Evolutionary conservation across 2,797 vertebrate genomes (phyloP), one percentile per base, ranked within the genome.

Genomic region (Apogon talboti): DNA sequence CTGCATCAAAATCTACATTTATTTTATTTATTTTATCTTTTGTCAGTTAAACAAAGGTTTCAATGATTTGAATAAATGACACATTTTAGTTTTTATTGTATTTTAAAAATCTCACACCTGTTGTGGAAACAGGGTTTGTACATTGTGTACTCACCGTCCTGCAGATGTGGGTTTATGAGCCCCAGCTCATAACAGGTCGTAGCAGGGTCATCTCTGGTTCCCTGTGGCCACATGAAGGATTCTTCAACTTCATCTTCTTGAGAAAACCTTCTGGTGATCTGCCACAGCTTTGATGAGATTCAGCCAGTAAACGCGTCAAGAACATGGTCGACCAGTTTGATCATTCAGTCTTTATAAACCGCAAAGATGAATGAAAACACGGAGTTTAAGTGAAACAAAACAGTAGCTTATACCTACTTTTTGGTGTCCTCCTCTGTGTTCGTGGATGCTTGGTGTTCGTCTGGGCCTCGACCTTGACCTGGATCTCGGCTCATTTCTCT

Each of bases 121-220:
- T 28, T 28, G 24, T 28, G 24, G 24, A 28, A 28, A 28, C 6
- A 5, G 24, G 4, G 4, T 28, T 28, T 28, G 4, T 6, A 28
- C 24, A 28, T 5, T 28, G 24, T 28, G 24, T 28, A 9, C 84
- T 84, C 64, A 93, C 94, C 93, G 33, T 95, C 84, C 15, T 51
- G 59, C 19, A 94, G 81, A 47, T 91, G 79, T 37, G 91, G 90
- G 15, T 75, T 76, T 19, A 74, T 46, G 33, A 95, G 85, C 38
- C 83, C 72, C 18, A 94, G 82, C 67, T 95, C 93, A 15, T 88
- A 71, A 76, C 94, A 95, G 61, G 88, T 91, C 53, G 91, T 91
- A 12, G 87, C 92, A 3, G 92, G 94, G 46, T 85, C 84, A 1
- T 92, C 82, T 83, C 87, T 82, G 38, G 90, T 93, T 18, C 93